These are phyloP conservation scores for Teleogryllus occipitalis DNA, from an alignment of 1,140 invertebrate species.

Conservation along the genomic window DNA sequence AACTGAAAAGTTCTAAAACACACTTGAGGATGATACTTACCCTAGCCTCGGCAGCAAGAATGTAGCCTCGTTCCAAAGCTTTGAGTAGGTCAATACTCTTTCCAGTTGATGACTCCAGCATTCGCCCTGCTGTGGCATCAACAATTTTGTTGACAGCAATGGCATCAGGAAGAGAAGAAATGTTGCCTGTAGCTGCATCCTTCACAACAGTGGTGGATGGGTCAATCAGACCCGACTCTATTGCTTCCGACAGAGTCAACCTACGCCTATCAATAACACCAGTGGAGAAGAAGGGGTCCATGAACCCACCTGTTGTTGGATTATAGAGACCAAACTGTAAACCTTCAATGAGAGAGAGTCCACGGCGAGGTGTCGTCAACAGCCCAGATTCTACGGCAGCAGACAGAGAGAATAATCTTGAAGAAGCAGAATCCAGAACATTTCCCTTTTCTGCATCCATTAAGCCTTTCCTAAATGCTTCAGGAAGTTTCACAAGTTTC, in stretches of 20 bases:
- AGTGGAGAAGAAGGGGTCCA: slow-evolving; percentile 65
- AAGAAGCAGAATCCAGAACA: slow-evolving; percentile 71
- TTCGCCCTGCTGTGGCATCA: slow-evolving; percentile 62
- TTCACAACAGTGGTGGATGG: slow-evolving; percentile 75
- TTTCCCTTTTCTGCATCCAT: slow-evolving; percentile 80
- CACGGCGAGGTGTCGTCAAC: slow-evolving; percentile 62
- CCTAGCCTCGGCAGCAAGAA: slow-evolving; percentile 82
- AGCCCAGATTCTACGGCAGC: slow-evolving; percentile 68
- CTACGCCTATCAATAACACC: slow-evolving; percentile 56
- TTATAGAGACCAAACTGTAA: slow-evolving; percentile 77
- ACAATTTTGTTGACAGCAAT: slow-evolving; percentile 64
- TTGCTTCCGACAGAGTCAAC: slow-evolving; percentile 65
- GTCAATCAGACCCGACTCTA: slow-evolving; percentile 70
- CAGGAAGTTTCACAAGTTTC: slow-evolving; percentile 70
- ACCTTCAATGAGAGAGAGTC: slow-evolving; percentile 71
- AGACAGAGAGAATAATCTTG: slow-evolving; percentile 63
- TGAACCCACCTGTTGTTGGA: slow-evolving; percentile 64
- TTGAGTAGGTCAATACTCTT: slow-evolving; percentile 72
- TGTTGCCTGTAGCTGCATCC: slow-evolving; percentile 64
- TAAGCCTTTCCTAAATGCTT: slow-evolving; percentile 76
- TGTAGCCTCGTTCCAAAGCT: slow-evolving; percentile 76
- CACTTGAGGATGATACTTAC: slow-evolving; percentile 53
- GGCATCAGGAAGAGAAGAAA: slow-evolving; percentile 67
- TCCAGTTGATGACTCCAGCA: slow-evolving; percentile 54
- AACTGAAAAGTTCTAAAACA: too few relatives aligned